Evolutionary conservation across 2,888 invertebrate species (phyloP), one percentile per base, ranked within the genome.

Genomic region (Oxytorus armatus): DNA sequence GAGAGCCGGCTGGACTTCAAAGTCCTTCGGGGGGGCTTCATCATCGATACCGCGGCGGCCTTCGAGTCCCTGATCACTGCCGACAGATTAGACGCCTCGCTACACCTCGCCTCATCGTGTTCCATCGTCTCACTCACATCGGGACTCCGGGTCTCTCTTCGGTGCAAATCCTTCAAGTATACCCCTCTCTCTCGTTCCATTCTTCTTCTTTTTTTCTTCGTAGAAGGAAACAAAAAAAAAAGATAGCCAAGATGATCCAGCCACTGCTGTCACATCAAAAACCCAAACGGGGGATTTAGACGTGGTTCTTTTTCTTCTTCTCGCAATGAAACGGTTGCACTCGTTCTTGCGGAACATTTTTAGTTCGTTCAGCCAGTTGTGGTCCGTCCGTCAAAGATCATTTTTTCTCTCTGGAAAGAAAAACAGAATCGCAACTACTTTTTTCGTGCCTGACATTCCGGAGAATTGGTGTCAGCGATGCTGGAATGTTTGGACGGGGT

Each of bases 61-160:
- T 69, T 69, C 33, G 86, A 88, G 69, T 88, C 88, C 82, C 88
- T 88, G 91, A 92, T 91, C 90, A 89, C 87, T 88, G 90, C 90
- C 90, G 89, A 90, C 89, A 91, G 91, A 92, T 91, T 91, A 90
- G 89, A 89, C 88, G 87, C 87, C 87, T 88, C 86, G 85, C 85
- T 86, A 84, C 83, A 82, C 81, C 85, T 86, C 85, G 82, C 79
- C 74, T 77, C 84, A 75, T 78, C 77, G 49, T n/a, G n/a, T 78
- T 77, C 59, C 79, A 49, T 59, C 75, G 63, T 69, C 69, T 82
- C 82, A 72, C 77, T 79, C 29, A 16, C 2, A n/a, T 14, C 10
- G 51, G 8, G 23, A 1, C 33, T 11, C n/a, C 33, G 74, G 55
- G 51, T 61, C 63, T 68, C 69, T 42, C 47, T 55, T 51, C 18